phyloP scores from a whole-genome alignment of 1,140 invertebrate genomes.

The Pseudachorutes palmiensis region DNA sequence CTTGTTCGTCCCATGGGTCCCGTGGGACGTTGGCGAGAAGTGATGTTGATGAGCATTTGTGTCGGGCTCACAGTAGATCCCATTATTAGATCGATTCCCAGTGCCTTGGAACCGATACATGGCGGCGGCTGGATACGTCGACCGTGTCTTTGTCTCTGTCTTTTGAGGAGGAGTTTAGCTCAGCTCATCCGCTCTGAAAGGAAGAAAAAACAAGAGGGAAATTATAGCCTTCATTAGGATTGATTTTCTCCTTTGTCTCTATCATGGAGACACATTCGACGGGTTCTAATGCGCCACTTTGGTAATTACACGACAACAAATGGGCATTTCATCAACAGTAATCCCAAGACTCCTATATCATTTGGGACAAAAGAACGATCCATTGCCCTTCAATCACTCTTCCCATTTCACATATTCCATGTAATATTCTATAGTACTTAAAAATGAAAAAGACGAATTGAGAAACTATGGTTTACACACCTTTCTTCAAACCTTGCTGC shows the following conservation, averaged over 20 bases:
- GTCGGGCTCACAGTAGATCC: conserved; percentile 38
- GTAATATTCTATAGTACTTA: no score
- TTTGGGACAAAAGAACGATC: no score
- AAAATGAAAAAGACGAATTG: no score
- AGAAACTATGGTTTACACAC: no score
- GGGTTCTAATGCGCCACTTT: conserved; percentile 4
- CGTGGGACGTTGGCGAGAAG: conserved; percentile 27
- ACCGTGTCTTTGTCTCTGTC: no score
- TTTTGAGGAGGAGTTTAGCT: background rate
- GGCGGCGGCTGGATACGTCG: background rate
- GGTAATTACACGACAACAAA: conserved; percentile 5
- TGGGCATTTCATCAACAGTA: conserved; percentile 6
- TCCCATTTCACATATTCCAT: no score
- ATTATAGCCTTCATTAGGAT: conserved; percentile 6
- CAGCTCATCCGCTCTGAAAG: conserved; percentile 2
- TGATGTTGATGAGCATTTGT: conserved; percentile 30
- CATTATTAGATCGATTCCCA: conserved; percentile 35
- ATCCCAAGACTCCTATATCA: background rate
- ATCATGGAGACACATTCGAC: background rate
- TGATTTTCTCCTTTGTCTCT: conserved; percentile 3
- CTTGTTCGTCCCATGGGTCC: conserved; percentile 10
- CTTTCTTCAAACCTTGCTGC: no score
- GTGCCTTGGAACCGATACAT: conserved; percentile 38
- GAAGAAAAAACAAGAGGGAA: background rate
- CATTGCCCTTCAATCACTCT: no score